Evolutionary conservation across 1,140 invertebrate genomes (phyloP).

Genomic region (Marisa cornuarietis): DNA sequence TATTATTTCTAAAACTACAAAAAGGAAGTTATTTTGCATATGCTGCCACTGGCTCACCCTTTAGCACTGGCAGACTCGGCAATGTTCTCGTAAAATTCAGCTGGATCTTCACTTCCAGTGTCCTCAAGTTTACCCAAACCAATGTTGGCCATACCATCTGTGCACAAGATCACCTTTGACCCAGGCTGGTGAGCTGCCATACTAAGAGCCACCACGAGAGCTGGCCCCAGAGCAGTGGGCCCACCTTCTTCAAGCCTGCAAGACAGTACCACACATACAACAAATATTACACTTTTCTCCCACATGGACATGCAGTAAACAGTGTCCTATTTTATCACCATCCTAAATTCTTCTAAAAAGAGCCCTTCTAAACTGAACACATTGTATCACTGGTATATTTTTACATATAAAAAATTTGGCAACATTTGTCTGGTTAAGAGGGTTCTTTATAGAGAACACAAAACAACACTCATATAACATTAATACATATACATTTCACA

Average conservation of each 20-base stretch:
- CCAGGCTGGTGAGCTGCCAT: slow-evolving; percentile 54
- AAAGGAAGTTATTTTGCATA: background rate
- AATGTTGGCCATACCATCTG: slow-evolving; percentile 63
- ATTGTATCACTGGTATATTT: too few species aligned
- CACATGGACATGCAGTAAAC: too few species aligned
- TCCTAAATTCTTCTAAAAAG: too few species aligned
- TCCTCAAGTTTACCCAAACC: slow-evolving; percentile 56
- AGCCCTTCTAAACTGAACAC: too few species aligned
- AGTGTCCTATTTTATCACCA: too few species aligned
- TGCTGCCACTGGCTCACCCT: slow-evolving; percentile 41
- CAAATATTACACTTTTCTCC: too few species aligned
- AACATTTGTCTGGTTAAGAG: too few species aligned
- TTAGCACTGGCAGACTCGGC: slow-evolving; percentile 46
- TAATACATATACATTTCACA: too few species aligned
- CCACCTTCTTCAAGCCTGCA: slow-evolving; percentile 61
- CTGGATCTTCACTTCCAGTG: slow-evolving; percentile 30
- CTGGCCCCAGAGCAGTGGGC: slow-evolving; percentile 60
- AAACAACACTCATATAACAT: too few species aligned
- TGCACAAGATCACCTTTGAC: slow-evolving; percentile 64
- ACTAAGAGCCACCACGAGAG: slow-evolving; percentile 53
- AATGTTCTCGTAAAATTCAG: slow-evolving; percentile 58
- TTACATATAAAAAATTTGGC: too few species aligned
- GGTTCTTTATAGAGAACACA: too few species aligned
- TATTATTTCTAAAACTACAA: too few species aligned
- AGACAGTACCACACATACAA: background rate